phyloP scores from a whole-genome alignment of 2,797 vertebrate genomes.

The Peromyscus melanophrys region DNA sequence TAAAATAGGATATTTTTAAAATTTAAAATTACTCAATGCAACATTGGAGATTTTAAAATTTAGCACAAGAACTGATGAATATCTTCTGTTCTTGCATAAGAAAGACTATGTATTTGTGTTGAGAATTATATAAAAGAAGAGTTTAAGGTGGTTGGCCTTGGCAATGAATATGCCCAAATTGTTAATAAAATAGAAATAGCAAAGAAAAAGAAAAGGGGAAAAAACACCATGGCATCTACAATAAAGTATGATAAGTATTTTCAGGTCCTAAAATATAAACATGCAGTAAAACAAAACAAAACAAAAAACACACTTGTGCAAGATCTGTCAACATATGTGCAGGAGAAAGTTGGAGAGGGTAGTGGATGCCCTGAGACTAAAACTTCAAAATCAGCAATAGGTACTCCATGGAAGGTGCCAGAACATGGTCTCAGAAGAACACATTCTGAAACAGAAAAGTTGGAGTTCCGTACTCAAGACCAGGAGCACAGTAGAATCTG shows the following conservation, averaged over 20 bases:
- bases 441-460: neutral
- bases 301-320: neutral
- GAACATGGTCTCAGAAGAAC: neutral
- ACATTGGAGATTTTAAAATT: conserved; percentile 1
- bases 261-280: neutral
- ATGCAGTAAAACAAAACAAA: neutral
- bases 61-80: neutral
- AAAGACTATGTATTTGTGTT: neutral
- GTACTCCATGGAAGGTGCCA: neutral
- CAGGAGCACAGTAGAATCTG: neutral
- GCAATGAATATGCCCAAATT: neutral
- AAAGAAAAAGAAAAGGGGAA: neutral
- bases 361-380: neutral
- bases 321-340: neutral
- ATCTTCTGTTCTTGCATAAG: neutral
- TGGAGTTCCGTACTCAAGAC: neutral
- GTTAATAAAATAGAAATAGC: conserved; percentile 3
- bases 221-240: neutral
- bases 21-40: neutral
- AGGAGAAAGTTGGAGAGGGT: neutral
- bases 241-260: neutral
- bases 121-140: conserved; percentile 17
- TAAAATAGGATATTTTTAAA: neutral
- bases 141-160: neutral
- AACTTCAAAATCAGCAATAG: neutral